Percentiles rank a stretch among this genome's conserved stretches.
Evolutionary conservation across 2,113 vertebrate species (phyloP).

Genomic region (Myotis lucifugus): DNA sequence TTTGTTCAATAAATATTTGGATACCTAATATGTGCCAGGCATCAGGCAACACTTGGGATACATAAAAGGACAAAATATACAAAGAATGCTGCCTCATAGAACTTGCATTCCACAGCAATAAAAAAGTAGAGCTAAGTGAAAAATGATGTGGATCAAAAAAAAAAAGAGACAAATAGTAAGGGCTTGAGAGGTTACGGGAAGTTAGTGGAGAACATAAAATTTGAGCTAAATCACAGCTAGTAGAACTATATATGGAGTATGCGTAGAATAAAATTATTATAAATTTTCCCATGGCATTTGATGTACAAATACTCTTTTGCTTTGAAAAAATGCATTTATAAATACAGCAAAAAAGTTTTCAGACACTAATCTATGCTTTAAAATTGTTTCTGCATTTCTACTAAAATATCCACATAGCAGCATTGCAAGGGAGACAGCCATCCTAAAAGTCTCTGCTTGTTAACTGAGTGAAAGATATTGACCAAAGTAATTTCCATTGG

Average conservation of each 20-base stretch:
- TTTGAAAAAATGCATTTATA: conserved; percentile 12
- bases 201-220: not conserved
- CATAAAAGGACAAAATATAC: not conserved
- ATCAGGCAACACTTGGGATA: not conserved
- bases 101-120: not conserved
- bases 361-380: not conserved
- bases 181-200: not conserved
- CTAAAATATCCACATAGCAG: not conserved
- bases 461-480: not conserved
- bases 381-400: conserved; percentile 7
- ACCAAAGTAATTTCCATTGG: not conserved
- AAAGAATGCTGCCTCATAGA: not conserved
- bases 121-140: not conserved
- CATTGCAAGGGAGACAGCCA: not conserved
- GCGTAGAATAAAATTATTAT: conserved; percentile 34
- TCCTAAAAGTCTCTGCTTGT: not conserved
- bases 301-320: conserved; percentile 32
- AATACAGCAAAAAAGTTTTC: not conserved
- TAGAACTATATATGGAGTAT: not conserved
- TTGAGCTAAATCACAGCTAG: not conserved
- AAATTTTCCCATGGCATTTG: not conserved
- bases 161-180: not conserved
- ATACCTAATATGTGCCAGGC: not conserved
- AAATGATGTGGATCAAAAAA: not conserved
- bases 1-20: conserved; percentile 17